Conservation (phyloP, 2,113 vertebrate species). For the Oryctolagus cuniculus region mOryCun1.1 NC_091438.1:57050001-57050500, state of each 20-base stretch:
- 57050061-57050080: neutral
- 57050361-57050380: neutral
- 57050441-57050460: constrained; percentile 35
- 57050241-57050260: neutral
- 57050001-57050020: neutral
- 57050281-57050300: neutral
- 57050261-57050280: neutral
- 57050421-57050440: constrained; percentile 43
- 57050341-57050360: neutral
- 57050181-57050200: neutral
- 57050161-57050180: neutral
- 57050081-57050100: neutral
- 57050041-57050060: neutral
- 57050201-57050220: neutral
- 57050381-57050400: no score
- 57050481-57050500: constrained; percentile 55
- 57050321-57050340: neutral
- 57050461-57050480: constrained; percentile 57
- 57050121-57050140: neutral
- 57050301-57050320: neutral
- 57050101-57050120: neutral
- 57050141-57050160: neutral
- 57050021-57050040: neutral
- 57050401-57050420: neutral
- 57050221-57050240: neutral